Evolutionary conservation across 2,113 vertebrate genomes (phyloP).

Genomic region (Salvelinus alpinus): DNA sequence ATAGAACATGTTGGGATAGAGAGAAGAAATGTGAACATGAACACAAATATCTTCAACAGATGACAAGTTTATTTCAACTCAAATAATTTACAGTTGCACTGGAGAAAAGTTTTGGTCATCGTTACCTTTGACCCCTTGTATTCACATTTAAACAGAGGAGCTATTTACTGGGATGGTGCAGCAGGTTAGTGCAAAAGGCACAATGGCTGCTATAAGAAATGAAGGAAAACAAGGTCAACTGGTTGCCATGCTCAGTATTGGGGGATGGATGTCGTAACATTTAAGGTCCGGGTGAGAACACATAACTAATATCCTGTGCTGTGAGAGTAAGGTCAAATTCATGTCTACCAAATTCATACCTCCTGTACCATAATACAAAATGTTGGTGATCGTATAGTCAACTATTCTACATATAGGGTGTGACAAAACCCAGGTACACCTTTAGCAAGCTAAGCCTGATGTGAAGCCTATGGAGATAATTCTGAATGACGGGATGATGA

Average conservation of each 20-base stretch:
- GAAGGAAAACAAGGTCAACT: not conserved
- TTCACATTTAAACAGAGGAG: slow-evolving; percentile 50
- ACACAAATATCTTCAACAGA: slow-evolving; percentile 23
- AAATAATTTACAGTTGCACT: slow-evolving; percentile 63
- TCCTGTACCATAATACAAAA: not conserved
- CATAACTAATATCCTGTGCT: not conserved
- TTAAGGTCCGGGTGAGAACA: not conserved
- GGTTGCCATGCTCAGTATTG: not conserved
- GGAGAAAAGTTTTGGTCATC: slow-evolving; percentile 38
- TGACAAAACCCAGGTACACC: too few relatives aligned
- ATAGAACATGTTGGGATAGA: not conserved
- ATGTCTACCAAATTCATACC: not conserved
- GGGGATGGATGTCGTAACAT: too few relatives aligned
- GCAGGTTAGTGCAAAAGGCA: slow-evolving; percentile 73
- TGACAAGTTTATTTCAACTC: slow-evolving; percentile 64
- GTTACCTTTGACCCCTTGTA: slow-evolving; percentile 27
- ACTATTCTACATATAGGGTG: too few relatives aligned
- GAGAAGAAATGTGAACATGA: not conserved
- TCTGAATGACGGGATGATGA: too few relatives aligned
- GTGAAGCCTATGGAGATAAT: not conserved
- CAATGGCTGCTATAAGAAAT: slow-evolving; percentile 27
- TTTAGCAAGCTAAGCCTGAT: too few relatives aligned
- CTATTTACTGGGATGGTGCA: slow-evolving; percentile 61
- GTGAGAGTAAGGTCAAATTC: not conserved
- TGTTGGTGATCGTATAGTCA: too few relatives aligned